A percentile compares a stretch with the other conserved stretches of the same genome.
Conservation (phyloP, 2,113 vertebrate species). For the Cynoglossus semilaevis region DNA sequence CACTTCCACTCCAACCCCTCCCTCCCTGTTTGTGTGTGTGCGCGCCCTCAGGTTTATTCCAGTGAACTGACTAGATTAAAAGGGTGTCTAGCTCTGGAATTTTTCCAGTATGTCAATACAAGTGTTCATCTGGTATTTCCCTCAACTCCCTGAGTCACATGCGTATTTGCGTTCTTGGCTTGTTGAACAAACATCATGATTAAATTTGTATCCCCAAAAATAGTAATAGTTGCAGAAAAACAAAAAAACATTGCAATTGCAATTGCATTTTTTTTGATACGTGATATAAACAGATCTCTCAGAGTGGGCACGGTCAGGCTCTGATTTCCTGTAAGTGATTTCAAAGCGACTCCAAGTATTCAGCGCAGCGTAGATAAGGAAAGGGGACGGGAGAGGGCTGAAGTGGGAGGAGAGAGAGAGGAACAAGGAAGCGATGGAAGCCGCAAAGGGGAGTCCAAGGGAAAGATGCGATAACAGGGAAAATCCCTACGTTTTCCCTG, state of each 20-base stretch:
- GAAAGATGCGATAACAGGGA: slow-evolving; percentile 69
- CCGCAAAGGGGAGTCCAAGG: slow-evolving; percentile 40
- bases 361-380: slow-evolving; percentile 50
- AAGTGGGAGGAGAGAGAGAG: slow-evolving; percentile 20
- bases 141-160: slow-evolving; percentile 73
- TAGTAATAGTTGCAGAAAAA: too few species aligned
- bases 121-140: slow-evolving; percentile 61
- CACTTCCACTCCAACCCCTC: too few species aligned
- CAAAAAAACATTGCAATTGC: too few species aligned
- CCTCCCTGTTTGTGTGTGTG: slow-evolving; percentile 18
- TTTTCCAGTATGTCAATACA: slow-evolving; percentile 65
- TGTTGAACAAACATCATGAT: slow-evolving; percentile 2
- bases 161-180: slow-evolving; percentile 1
- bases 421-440: slow-evolving; percentile 54
- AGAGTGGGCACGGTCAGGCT: slow-evolving; percentile 20
- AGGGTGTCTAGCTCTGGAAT: slow-evolving; percentile 57
- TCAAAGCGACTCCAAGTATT: slow-evolving; percentile 49
- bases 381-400: slow-evolving; percentile 24
- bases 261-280: too few species aligned
- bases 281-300: slow-evolving; percentile 20
- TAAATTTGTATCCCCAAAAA: too few species aligned
- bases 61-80: slow-evolving; percentile 59
- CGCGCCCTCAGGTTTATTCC: slow-evolving; percentile 32
- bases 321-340: slow-evolving; percentile 39
- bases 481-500: slow-evolving; percentile 73